Evolutionary conservation across 2,888 invertebrate species (phyloP), one percentile per base, ranked within the genome.

Genomic region (Mongoloraphidia duomilia): DNA sequence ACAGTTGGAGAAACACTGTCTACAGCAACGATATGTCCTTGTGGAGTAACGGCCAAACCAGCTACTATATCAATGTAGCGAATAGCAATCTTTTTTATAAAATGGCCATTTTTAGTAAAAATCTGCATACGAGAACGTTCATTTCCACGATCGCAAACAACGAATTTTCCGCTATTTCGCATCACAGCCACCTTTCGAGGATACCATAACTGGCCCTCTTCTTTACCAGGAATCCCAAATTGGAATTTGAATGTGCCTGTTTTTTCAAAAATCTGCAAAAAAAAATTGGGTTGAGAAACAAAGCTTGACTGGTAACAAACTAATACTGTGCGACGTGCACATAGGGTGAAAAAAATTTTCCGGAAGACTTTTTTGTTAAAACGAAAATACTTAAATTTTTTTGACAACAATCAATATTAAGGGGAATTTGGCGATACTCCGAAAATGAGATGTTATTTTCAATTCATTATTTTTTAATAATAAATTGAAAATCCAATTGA

Each of bases 61-160:
- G 95, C 95, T 39, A 96, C 89, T 56, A 89, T 89, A 63, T 89
- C 89, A 61, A 89, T 88, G 68, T 88, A 89, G 56, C 88, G 75
- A 55, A 84, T 84, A 52, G 92, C 91, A 55, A 95, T 95, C 70
- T 95, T 95, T 70, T 91, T 91, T 61, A 95, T 76, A 67, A 95
- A 96, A 63, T 93, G 91, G 34, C 95, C 95, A 64, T 85, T 92
- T 63, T 90, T 91, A 40, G 91, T 93, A 65, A 96, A 96, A 58
- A 96, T 91, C 69, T 96, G 96, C 93, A 96, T 94, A 50, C 95
- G 82, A 1, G 93, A 93, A 49, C 95, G 80, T 65, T 96, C 95
- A 61, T 92, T 94, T 44, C 95, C 95, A 55, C 96, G 84, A 70
- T 96, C 96, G 66, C 96, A 96, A 3, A 96, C 92, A n/a, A 96